These are phyloP conservation scores for Stramonita haemastoma DNA, from an alignment of 2,888 invertebrate species.

Conservation along the genomic window DNA sequence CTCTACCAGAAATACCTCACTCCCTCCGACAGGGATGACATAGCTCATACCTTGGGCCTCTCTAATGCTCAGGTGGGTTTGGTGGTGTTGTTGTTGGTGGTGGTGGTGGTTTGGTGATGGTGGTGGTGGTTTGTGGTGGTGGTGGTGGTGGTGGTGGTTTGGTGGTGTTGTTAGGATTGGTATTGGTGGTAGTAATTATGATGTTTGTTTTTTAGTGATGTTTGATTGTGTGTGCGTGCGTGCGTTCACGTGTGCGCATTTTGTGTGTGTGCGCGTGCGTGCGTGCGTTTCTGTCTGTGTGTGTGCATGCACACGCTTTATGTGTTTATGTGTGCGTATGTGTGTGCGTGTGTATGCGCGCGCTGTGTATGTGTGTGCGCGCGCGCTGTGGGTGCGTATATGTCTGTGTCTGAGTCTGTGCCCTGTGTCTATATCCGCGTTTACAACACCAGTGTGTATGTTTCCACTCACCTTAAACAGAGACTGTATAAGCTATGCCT, in stretches of 20 bases:
- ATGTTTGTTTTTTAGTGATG: no score
- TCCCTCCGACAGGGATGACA: constrained; percentile 97
- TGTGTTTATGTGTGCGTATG: neutral
- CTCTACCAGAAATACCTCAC: constrained; percentile 98
- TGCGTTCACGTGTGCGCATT: neutral
- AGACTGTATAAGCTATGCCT: no score
- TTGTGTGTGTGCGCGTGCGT: no score
- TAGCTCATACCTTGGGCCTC: constrained; percentile 94
- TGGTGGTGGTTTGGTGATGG: neutral
- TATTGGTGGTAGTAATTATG: no score
- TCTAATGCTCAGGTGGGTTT: constrained; percentile 89
- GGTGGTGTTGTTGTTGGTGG: neutral
- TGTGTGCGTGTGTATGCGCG: neutral
- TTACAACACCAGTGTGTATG: no score
- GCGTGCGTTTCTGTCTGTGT: neutral
- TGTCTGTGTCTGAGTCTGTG: neutral
- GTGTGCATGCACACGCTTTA: neutral
- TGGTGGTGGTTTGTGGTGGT: neutral
- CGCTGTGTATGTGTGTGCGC: neutral
- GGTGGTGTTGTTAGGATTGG: neutral
- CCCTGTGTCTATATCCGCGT: no score
- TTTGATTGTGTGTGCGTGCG: no score
- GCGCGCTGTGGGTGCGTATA: neutral
- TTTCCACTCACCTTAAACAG: no score
- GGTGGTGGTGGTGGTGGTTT: neutral